Base-by-base conservation (phyloP, 2,888 invertebrate genomes). In the Malthinus flaveolus region DNA sequence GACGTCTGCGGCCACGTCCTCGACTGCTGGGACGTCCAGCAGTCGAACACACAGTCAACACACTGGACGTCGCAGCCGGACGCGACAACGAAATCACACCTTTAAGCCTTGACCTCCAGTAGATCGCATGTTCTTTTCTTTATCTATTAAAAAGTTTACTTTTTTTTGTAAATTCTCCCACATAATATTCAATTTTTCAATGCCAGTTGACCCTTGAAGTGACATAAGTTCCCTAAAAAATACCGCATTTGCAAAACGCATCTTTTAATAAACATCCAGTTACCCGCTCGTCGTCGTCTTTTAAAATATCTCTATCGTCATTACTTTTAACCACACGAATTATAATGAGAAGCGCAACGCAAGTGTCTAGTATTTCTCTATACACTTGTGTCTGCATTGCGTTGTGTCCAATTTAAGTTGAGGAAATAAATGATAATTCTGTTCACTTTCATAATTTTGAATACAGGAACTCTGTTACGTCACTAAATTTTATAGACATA, bases 151-250 rank as follows among this genome's bases (percentile, higher is more conserved):
- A 74, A 80, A 85, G 77, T 96, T 93, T 0, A 95, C 87, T 65
- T 87, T 82, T 8, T 80, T 81, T 77, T 98, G 98, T 32, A 98
- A 78, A 0, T 85, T 82, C 68, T 90, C 86, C 93, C 96, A 97
- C 1, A 87, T 82, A 61, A 83, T 81, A 72, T 93, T 91, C 13
- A 97, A 78, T 75, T 96, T 96, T 75, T 95, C 94, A 47, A 84
- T 78, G 0, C 87, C 77, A 5, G 81, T 83, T 1, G 79, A 78
- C 12, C 90, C 88, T 55, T 81, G 83, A 1, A 84, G 77, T 46
- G 77, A 75, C n/a, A n/a, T n/a, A n/a, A n/a, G n/a, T n/a, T n/a
- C n/a, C n/a, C n/a, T n/a, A n/a, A 67, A 64, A 70, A 63, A 46
- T 34, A 13, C 34, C 7, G n/a, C 37, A 6, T 2, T 36, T 49